These are phyloP conservation scores for Diabrotica undecimpunctata DNA, from an alignment of 1,140 invertebrate species.

Conservation along the genomic window DNA sequence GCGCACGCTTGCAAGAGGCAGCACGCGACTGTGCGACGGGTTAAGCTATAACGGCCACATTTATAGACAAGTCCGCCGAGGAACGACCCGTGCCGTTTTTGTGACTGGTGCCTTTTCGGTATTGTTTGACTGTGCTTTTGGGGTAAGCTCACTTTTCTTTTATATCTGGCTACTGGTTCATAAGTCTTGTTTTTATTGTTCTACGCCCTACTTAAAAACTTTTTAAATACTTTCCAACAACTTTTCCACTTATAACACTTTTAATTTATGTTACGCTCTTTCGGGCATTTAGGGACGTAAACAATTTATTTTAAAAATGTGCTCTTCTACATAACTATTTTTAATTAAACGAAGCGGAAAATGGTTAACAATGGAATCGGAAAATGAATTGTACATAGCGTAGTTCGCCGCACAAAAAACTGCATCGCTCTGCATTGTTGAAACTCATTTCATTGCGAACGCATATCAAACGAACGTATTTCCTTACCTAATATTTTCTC, in stretches of 20 bases:
- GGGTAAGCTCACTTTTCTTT: slow-evolving; percentile 11
- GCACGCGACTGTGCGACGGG: slow-evolving; percentile 40
- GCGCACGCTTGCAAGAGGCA: slow-evolving; percentile 38
- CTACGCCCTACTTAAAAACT: slow-evolving; percentile 9
- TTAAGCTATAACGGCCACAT: slow-evolving; percentile 38
- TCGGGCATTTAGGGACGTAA: neutral
- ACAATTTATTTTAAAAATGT: slow-evolving; percentile 17
- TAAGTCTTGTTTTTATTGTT: slow-evolving; percentile 6
- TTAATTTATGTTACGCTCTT: slow-evolving; percentile 6
- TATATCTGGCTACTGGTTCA: neutral
- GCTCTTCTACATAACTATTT: slow-evolving; percentile 8
- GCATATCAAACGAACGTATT: slow-evolving; percentile 6
- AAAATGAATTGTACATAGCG: slow-evolving; percentile 15
- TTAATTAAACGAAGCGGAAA: slow-evolving; percentile 3
- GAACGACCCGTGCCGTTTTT: slow-evolving; percentile 20
- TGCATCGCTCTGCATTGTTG: slow-evolving; percentile 11
- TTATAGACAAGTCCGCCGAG: slow-evolving; percentile 36
- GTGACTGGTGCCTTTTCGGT: slow-evolving; percentile 17
- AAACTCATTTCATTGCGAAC: slow-evolving; percentile 12
- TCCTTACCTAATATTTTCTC: slow-evolving; percentile 5
- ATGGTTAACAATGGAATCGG: slow-evolving; percentile 10
- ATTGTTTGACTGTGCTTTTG: slow-evolving; percentile 17
- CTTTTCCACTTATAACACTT: slow-evolving; percentile 8
- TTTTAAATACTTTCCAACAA: slow-evolving; percentile 21
- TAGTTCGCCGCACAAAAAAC: slow-evolving; percentile 10